Conservation (phyloP, 2,113 vertebrate genomes). For the Burhinus oedicnemus region DNA sequence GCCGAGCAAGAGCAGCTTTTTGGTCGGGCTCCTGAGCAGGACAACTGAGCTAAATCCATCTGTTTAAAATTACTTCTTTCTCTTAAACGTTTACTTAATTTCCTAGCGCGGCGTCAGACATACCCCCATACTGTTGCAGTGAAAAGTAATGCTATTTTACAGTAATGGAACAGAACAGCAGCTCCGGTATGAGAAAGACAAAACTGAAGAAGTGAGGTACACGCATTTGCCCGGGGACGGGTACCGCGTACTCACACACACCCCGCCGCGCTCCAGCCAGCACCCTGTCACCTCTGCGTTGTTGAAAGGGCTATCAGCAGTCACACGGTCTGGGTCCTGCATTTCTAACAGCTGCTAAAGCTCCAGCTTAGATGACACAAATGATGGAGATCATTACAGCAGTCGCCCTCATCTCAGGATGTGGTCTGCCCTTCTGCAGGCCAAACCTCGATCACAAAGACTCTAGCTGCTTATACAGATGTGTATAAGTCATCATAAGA, state of each 20-base stretch:
- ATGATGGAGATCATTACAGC: not conserved
- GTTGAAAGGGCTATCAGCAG: not conserved
- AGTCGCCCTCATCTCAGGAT: not conserved
- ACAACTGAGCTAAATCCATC: not conserved
- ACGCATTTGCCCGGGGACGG: accelerated
- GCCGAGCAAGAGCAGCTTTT: too few relatives aligned
- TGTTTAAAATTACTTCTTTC: not conserved
- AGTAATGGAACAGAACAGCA: not conserved
- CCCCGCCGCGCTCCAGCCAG: accelerated
- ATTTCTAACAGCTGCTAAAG: not conserved
- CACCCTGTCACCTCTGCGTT: not conserved
- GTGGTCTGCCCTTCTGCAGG: not conserved
- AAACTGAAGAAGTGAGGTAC: not conserved
- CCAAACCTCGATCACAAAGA: not conserved
- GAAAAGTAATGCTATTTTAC: not conserved
- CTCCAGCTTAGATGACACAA: not conserved
- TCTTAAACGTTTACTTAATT: not conserved
- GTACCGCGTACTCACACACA: not conserved
- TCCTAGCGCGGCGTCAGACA: not conserved
- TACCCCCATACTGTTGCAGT: accelerated
- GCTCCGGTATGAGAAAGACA: not conserved
- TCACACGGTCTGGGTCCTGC: not conserved
- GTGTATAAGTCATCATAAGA: not conserved
- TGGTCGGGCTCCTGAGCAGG: not conserved
- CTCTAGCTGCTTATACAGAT: not conserved